Percentiles rank a stretch among this genome's conserved stretches.
Conservation (phyloP, 2,113 vertebrate genomes). For the Petaurus breviceps region DNA sequence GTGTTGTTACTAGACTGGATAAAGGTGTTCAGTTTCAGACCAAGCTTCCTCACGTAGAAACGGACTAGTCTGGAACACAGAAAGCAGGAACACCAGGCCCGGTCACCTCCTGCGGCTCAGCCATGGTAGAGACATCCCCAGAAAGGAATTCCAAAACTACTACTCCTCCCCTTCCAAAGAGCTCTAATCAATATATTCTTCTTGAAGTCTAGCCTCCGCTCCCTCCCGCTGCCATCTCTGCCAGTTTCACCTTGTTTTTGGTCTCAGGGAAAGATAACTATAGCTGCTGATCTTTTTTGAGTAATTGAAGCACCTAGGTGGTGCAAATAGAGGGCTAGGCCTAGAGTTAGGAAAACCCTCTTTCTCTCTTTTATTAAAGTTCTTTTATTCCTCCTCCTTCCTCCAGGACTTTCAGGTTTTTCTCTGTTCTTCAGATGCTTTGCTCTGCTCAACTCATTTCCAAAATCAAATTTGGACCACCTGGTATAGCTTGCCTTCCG, state of each 20-base stretch:
- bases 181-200: neutral
- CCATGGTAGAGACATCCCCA: neutral
- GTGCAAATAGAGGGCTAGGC: too few relatives aligned
- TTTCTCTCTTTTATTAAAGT: neutral
- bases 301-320: neutral
- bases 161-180: neutral
- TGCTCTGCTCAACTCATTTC: neutral
- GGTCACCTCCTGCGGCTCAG: neutral
- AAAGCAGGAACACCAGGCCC: neutral
- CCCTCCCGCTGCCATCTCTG: neutral
- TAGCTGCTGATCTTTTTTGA: neutral
- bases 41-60: constrained; percentile 58
- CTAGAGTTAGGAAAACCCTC: neutral
- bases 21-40: constrained; percentile 66
- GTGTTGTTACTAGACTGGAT: constrained; percentile 52
- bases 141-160: constrained; percentile 13
- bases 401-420: neutral
- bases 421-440: neutral
- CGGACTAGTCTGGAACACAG: constrained; percentile 48
- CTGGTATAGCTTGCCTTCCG: neutral
- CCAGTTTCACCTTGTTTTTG: neutral
- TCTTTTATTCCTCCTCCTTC: neutral
- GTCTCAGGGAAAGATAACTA: too few relatives aligned
- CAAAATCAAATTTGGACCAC: neutral
- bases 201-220: neutral